Base-by-base conservation (phyloP, 2,888 invertebrate genomes). In the Nebria brevicollis region DNA sequence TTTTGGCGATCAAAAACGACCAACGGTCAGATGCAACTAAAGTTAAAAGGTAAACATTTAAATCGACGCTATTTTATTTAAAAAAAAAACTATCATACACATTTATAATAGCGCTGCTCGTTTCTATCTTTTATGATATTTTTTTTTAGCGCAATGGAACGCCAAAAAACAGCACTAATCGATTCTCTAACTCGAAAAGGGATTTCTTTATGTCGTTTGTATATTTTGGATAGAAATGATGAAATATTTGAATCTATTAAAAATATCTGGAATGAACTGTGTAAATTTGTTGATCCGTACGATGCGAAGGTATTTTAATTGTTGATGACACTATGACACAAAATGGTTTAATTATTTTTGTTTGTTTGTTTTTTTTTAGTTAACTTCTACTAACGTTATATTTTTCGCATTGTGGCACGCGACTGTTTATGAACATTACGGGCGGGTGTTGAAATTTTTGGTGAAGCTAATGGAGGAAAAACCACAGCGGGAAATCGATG, bases 401-500 rank as follows among this genome's bases (percentile, higher is more conserved):
- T 93, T 94, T 86, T 95, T 98, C 87, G 93, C 94, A 13, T 89
- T 95, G 66, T 96, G 96, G 94, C 96, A 98, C 87, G 95, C 96
- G 72, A 92, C 94, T 86, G 92, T 94, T 0, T 91, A 95, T 86
- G 91, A 92, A 83, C 96, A 97, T 78, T 95, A 94, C 89, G 98
- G 97, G 0, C 93, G 96, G 83, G 94, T 95, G 83, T 88, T 95
- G 83, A 96, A 96, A 88, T 91, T 95, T 83, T 89, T 97, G 26
- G 87, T 90, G 83, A 95, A 95, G 89, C 91, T 95, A 83, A 92
- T 93, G 83, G 98, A 98, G 85, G 97, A 98, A 66, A 94, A 95
- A 84, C 92, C 94, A 2, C 91, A 91, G 54, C 92, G 92, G 76
- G 97, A 97, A 70, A 89, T 93, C 2, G 95, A 96, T 79, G 93